phyloP scores from a whole-genome alignment of 2,113 vertebrate species.

The Bettongia penicillata region DNA sequence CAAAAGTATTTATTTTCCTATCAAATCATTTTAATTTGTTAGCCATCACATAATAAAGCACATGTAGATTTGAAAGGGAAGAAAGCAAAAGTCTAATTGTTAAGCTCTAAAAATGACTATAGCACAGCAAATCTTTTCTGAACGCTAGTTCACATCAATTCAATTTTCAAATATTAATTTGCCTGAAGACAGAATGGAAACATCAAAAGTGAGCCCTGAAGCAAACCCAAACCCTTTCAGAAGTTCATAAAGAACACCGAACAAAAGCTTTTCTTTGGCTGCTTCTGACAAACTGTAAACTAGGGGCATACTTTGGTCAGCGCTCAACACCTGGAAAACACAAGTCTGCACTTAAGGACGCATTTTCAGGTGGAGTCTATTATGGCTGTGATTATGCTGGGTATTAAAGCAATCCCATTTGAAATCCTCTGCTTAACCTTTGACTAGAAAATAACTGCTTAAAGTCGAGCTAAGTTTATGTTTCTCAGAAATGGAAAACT shows the following conservation, averaged over 20 bases:
- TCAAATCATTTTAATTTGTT: background rate
- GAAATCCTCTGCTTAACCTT: constrained; percentile 18
- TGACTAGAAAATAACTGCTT: background rate
- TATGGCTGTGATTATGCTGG: background rate
- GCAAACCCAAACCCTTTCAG: constrained; percentile 18
- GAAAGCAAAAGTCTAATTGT: constrained; percentile 5
- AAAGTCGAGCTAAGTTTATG: background rate
- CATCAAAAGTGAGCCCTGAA: background rate
- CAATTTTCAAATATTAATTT: constrained; percentile 46
- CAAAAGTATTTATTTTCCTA: background rate
- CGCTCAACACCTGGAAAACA: constrained; percentile 31
- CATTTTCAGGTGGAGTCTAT: background rate
- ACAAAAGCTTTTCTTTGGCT: constrained; percentile 9
- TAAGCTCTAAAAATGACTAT: constrained; percentile 26
- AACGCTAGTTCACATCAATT: background rate
- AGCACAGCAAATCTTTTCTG: background rate
- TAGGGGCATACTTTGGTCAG: constrained; percentile 25
- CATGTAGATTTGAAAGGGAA: constrained; percentile 5
- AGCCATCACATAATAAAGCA: background rate
- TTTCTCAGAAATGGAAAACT: constrained; percentile 1
- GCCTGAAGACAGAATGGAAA: constrained; percentile 2
- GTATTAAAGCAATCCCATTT: constrained; percentile 7
- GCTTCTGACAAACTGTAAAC: constrained; percentile 30
- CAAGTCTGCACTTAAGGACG: background rate
- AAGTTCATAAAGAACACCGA: constrained; percentile 8